phyloP scores from a whole-genome alignment of 2,113 vertebrate species.

The Scomber scombrus region DNA sequence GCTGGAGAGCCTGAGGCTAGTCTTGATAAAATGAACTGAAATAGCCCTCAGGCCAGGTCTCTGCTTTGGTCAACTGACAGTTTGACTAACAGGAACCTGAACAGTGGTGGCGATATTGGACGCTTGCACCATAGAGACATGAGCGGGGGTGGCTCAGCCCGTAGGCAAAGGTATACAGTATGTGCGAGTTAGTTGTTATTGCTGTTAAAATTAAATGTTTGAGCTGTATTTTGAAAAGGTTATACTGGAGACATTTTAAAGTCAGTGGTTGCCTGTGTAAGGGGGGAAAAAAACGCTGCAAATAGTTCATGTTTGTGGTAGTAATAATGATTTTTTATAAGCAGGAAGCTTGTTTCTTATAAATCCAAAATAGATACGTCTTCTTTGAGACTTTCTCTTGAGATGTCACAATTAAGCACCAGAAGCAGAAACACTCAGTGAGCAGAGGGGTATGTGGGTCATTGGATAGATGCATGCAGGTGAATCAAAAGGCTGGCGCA shows the following conservation, averaged over 20 bases:
- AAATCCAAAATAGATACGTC: neutral
- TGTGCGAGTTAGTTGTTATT: slow-evolving; percentile 1
- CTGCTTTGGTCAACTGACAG: slow-evolving; percentile 47
- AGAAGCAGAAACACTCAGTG: slow-evolving; percentile 60
- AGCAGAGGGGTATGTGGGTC: slow-evolving; percentile 22
- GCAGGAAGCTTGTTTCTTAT: neutral
- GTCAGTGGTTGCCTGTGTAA: slow-evolving; percentile 4
- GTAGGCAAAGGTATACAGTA: neutral
- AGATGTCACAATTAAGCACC: slow-evolving; percentile 61
- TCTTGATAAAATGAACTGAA: slow-evolving; percentile 41
- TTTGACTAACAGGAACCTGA: slow-evolving; percentile 43
- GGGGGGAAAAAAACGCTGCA: neutral
- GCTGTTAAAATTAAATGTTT: slow-evolving; percentile 22
- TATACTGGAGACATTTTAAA: slow-evolving; percentile 27
- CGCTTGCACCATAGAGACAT: neutral
- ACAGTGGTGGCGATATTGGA: neutral
- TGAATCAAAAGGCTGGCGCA: slow-evolving; percentile 49
- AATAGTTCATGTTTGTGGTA: neutral
- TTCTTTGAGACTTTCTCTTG: slow-evolving; percentile 1
- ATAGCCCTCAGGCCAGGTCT: slow-evolving; percentile 36
- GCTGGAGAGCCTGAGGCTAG: slow-evolving; percentile 49
- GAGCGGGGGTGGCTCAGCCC: neutral
- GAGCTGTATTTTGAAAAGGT: slow-evolving; percentile 22
- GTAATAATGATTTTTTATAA: neutral
- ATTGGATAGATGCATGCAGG: slow-evolving; percentile 74